Conservation (phyloP, 2,888 invertebrate genomes). For the Scaptomyza caliginosa region DNA sequence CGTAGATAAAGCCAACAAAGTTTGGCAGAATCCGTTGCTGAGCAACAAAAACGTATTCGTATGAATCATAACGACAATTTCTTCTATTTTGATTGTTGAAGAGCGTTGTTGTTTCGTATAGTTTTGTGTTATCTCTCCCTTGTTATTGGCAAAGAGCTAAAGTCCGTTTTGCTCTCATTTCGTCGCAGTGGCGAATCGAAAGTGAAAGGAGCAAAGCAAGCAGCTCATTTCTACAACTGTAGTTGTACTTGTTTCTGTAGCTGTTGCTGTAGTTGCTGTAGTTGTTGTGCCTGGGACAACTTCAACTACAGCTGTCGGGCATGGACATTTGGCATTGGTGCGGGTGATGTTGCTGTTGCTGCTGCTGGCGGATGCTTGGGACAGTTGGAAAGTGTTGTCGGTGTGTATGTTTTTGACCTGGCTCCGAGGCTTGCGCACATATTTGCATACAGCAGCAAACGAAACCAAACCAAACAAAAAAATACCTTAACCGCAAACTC, state of each 20-base stretch:
- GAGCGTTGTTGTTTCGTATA: constrained; percentile 21
- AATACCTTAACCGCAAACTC: constrained; percentile 53
- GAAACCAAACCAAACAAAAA: background rate
- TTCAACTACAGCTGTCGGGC: constrained; percentile 35
- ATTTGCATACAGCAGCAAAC: constrained; percentile 56
- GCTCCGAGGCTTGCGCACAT: constrained; percentile 39
- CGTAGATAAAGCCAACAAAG: constrained; percentile 13
- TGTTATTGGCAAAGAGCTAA: constrained; percentile 55
- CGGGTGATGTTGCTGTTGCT: constrained; percentile 58
- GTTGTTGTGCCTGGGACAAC: constrained; percentile 26
- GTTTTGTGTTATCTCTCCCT: constrained; percentile 25
- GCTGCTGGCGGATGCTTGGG: constrained; percentile 68
- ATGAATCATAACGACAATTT: constrained; percentile 67
- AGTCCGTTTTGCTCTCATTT: constrained; percentile 78
- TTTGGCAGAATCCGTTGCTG: constrained; percentile 52
- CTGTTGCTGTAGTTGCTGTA: constrained; percentile 23
- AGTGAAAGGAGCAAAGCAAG: constrained; percentile 72
- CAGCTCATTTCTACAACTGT: constrained; percentile 63
- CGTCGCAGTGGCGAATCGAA: constrained; percentile 62
- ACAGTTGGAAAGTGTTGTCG: constrained; percentile 71
- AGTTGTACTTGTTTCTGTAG: constrained; percentile 19
- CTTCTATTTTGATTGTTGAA: constrained; percentile 63
- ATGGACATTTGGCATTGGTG: constrained; percentile 61
- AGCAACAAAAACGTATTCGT: constrained; percentile 25
- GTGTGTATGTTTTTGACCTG: constrained; percentile 18